A percentile compares a stretch with the other conserved stretches of the same genome.
Conservation (phyloP, 53 echinoderm and acorn worm genomes). For the Paelopatides confundens region DNA sequence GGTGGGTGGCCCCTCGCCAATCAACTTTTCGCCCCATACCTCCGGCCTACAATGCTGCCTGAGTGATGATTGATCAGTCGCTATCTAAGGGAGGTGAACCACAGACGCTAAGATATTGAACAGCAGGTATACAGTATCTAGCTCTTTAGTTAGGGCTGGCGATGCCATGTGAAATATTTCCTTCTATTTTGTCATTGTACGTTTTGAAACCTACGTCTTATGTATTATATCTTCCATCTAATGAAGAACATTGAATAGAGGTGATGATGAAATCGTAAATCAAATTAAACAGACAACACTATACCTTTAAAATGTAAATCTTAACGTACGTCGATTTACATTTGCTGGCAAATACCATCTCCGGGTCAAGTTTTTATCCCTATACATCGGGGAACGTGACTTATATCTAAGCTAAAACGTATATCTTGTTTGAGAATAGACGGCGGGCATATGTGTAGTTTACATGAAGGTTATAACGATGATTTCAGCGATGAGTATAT, state of each 20-base stretch:
- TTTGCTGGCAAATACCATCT: background rate
- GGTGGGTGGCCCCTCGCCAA: constrained; percentile 25
- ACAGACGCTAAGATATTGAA: background rate
- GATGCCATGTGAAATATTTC: background rate
- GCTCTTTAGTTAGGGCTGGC: background rate
- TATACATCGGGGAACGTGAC: too few species aligned
- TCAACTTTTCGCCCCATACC: constrained; percentile 21
- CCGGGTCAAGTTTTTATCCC: background rate
- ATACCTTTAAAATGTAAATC: background rate
- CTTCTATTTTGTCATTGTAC: background rate
- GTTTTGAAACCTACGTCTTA: background rate
- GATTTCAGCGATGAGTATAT: too few species aligned
- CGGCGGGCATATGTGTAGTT: too few species aligned
- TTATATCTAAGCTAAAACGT: too few species aligned
- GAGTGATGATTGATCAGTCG: background rate
- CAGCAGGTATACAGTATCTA: background rate
- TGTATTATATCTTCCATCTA: too few species aligned
- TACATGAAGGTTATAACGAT: too few species aligned
- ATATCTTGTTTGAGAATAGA: too few species aligned
- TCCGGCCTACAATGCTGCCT: constrained; percentile 24
- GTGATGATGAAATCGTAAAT: too few species aligned
- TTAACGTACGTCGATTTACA: background rate
- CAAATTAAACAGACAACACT: background rate
- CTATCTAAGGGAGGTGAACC: background rate
- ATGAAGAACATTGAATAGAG: too few species aligned